Base-by-base conservation (phyloP, 2,113 vertebrate species). In the Sturnus vulgaris region DNA sequence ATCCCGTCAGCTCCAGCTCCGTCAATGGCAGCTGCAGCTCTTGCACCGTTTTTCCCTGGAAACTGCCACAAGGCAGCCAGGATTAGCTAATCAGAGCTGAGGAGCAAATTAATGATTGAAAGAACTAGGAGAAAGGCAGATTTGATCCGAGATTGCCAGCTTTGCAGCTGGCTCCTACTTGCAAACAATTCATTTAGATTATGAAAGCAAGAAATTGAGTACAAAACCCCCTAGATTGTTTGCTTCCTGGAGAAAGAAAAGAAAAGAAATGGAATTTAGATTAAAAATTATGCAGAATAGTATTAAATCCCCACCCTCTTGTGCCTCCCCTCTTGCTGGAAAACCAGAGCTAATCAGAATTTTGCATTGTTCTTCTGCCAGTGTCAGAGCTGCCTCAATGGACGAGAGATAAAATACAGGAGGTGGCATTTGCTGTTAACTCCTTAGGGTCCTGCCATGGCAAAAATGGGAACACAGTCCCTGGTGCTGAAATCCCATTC, bases 101-200 rank as follows among this genome's bases (percentile, higher is more conserved):
- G 95, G 79, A 95, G 61, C 65, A 86, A 97, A 95, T 95, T 93
- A 95, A 86, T 60, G 94, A 95, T 63, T 83, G 89, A 69, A 75
- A 65, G 59, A 80, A 92, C 42, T 11, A 71, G 75, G 91, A 79
- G 88, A 59, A 81, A 89, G 80, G 92, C 94, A 92, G 96, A 88
- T 92, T 70, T 82, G 91, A 92, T 81, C 77, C 0, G 37, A 77
- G 93, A 92, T 91, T 93, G 88, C 89, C 85, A 59, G 81, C 70
- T 91, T 89, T 90, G 94, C 97, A 96, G 97, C 96, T 96, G 97
- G 95, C 95, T 96, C 90, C 93, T 92, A 95, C 96, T 97, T 95
- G 96, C 94, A 97, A 97, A 97, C 97, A 97, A 95, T 97, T 96
- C 97, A 96, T 97, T 97, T 96, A 91, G 93, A 95, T 97, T 89